Conservation (phyloP, 2,888 invertebrate species). For the Acanthosepion pharaonis region DNA sequence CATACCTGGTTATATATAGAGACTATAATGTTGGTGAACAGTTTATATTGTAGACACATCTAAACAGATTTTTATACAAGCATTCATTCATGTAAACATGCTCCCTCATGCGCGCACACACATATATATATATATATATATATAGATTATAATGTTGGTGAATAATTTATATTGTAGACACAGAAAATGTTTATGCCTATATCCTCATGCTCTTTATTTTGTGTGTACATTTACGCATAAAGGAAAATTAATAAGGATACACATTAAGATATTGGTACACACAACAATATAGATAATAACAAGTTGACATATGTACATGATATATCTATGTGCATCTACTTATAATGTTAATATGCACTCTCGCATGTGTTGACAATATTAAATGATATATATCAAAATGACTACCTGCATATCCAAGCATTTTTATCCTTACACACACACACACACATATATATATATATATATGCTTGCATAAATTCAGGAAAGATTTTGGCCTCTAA, state of each 20-base stretch:
- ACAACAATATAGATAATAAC: too few species aligned
- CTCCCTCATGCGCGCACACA: not conserved
- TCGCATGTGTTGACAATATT: not conserved
- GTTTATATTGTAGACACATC: not conserved
- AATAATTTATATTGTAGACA: not conserved
- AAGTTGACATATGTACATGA: too few species aligned
- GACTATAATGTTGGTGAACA: not conserved
- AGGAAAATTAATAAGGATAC: too few species aligned
- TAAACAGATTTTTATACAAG: not conserved
- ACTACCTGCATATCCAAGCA: not conserved
- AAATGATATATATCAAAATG: too few species aligned
- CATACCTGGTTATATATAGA: too few species aligned
- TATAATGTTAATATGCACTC: not conserved
- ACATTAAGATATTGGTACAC: too few species aligned
- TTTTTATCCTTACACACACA: not conserved
- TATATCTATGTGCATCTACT: not conserved
- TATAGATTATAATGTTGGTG: not conserved
- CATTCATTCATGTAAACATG: not conserved
- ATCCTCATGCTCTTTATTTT: not conserved
- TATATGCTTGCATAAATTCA: not conserved
- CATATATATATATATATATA: too few species aligned
- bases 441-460: not conserved
- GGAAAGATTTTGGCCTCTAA: not conserved
- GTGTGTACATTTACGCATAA: too few species aligned
- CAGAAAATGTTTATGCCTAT: not conserved